phyloP scores from a whole-genome alignment of 1,140 invertebrate genomes.

The Phortica variegata region DNA sequence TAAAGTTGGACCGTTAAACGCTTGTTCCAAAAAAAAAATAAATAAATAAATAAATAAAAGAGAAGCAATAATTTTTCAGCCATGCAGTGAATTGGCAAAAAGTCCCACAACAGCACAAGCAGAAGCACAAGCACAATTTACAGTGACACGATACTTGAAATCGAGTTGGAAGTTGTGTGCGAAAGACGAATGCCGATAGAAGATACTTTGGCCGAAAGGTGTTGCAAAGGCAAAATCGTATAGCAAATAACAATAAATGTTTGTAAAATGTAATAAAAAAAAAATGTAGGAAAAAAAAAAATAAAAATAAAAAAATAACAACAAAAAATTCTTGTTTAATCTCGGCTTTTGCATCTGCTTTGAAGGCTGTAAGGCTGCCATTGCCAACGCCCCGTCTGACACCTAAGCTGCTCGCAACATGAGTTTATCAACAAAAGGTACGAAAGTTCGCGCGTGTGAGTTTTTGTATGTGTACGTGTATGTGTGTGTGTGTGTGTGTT shows the following conservation, averaged over 20 bases:
- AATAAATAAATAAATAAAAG: no score
- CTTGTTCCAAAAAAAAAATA: no score
- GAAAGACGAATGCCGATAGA: no score
- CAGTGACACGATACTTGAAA: no score
- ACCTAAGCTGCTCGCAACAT: not conserved
- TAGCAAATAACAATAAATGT: conserved; percentile 33
- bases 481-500: conserved; percentile 4
- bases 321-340: not conserved
- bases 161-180: no score
- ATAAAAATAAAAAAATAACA: conserved; percentile 14
- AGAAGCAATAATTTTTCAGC: no score
- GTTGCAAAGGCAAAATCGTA: conserved; percentile 29
- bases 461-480: conserved; percentile 9
- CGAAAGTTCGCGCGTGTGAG: conserved; percentile 4
- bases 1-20: no score
- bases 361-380: conserved; percentile 21
- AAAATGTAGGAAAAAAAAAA: conserved; percentile 4
- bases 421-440: not conserved
- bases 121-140: not conserved
- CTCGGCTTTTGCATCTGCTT: conserved; percentile 9
- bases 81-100: no score
- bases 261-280: conserved; percentile 5
- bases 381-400: conserved; percentile 18
- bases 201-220: no score
- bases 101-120: no score